These are phyloP conservation scores for Coptotermes formosanus DNA, from an alignment of 1,140 invertebrate species.

Conservation along the genomic window DNA sequence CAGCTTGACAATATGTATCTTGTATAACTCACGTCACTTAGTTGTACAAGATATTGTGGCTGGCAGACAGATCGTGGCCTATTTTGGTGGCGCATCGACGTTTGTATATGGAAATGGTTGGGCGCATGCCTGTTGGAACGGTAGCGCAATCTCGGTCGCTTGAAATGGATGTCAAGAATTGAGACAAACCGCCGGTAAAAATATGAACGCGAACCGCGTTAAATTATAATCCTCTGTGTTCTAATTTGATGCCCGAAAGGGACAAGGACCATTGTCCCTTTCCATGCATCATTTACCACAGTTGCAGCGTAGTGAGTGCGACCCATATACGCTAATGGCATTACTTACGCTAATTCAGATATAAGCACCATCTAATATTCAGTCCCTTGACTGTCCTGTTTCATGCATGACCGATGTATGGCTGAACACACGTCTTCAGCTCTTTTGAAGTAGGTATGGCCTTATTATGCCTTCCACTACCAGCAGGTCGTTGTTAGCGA, in stretches of 20 bases:
- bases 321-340: not conserved
- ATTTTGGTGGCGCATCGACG: too few species aligned
- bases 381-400: not conserved
- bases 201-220: not conserved
- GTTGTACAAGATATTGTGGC: too few species aligned
- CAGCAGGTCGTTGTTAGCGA: too few species aligned
- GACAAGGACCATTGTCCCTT: not conserved
- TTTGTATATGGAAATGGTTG: too few species aligned
- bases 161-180: not conserved
- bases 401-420: not conserved
- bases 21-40: too few species aligned
- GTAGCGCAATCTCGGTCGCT: not conserved
- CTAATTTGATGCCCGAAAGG: constrained; percentile 1
- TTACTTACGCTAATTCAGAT: not conserved
- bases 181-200: not conserved
- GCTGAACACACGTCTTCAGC: too few species aligned
- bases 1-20: too few species aligned
- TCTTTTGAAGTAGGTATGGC: too few species aligned
- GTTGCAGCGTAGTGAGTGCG: not conserved
- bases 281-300: not conserved
- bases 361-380: not conserved
- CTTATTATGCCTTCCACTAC: too few species aligned
- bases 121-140: too few species aligned
- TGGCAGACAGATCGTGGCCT: too few species aligned
- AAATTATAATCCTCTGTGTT: not conserved